These are phyloP conservation scores for Palloptera scutellata DNA, from an alignment of 2,888 invertebrate species.

Conservation along the genomic window DNA sequence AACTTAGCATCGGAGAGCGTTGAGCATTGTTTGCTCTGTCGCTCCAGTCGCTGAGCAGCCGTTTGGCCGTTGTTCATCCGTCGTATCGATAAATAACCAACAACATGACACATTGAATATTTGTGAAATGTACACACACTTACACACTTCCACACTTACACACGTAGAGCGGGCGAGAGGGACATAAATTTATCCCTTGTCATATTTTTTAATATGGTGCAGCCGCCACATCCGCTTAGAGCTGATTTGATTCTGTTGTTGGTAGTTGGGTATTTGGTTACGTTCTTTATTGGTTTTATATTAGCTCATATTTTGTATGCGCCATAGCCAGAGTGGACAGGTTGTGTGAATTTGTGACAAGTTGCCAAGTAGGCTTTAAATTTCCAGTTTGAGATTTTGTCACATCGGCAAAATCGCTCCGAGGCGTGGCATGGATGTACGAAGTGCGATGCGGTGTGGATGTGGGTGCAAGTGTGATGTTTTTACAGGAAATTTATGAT, in stretches of 20 bases:
- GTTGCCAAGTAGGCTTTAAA: conserved; percentile 32
- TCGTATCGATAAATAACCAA: conserved; percentile 21
- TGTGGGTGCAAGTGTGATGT: not conserved
- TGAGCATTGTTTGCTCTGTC: not conserved
- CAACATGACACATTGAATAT: conserved; percentile 23
- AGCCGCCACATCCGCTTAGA: conserved; percentile 16
- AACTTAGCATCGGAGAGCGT: not conserved
- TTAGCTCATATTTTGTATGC: not conserved
- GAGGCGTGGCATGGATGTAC: not conserved
- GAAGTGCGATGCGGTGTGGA: not conserved
- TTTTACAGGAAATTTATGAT: conserved; percentile 38
- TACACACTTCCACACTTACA: too few species aligned
- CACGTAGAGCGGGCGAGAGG: not conserved
- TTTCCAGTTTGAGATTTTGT: conserved; percentile 32
- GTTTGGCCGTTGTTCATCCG: not conserved
- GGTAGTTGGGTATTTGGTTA: not conserved
- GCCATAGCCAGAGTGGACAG: not conserved
- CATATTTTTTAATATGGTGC: conserved; percentile 19
- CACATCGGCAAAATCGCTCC: conserved; percentile 21
- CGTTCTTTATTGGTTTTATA: conserved; percentile 22
- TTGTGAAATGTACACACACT: not conserved
- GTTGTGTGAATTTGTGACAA: conserved; percentile 24
- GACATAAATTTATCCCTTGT: conserved; percentile 27
- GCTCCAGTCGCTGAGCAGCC: not conserved
- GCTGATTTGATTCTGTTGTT: conserved; percentile 24